Evolutionary conservation across 1,140 invertebrate genomes (phyloP), one percentile per base, ranked within the genome.

Genomic region (Drosophila ironensis): DNA sequence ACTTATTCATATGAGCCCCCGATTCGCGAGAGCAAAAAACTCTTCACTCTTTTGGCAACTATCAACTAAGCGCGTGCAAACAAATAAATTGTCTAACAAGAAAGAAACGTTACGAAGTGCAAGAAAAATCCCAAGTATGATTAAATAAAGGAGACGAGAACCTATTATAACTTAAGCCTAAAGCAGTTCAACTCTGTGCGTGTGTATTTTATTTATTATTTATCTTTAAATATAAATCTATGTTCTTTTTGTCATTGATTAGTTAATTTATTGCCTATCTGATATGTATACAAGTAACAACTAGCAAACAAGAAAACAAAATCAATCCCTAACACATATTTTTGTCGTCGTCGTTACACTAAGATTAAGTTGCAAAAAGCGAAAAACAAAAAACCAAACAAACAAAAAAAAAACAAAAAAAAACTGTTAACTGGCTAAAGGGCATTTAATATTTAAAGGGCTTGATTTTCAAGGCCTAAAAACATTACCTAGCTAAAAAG

Each of bases 131-230:
- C n/a, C n/a, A n/a, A n/a, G n/a, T 33, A 17, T 16, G 16, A 47
- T n/a, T 14, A 9, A 28, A 8, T n/a, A 33, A 56, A 50, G 35
- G 9, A 27, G 35, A 25, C 25, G 2, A 33, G 47, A 67, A 67
- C 45, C 37, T n/a, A n/a, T n/a, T 35, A 37, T 42, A 19, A 72
- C 48, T 68, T 82, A 82, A 57, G 60, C 60, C 27, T 75, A 71
- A 71, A 45, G 47, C 66, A 66, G 59, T 74, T 81, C 27, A 57
- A 81, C 53, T 75, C 60, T 63, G 54, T 40, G 59, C n/a, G n/a
- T 74, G 68, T 82, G 69, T 82, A 84, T 70, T 74, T 75, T 44
- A 75, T 74, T 74, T 74, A 74, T 74, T 61, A 53, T 74, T 74
- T 74, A 68, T 48, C 27, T 57, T 25, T 28, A 47, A 47, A 61